Conservation (phyloP, 2,113 vertebrate species). For the Pycnonotus jocosus region DNA sequence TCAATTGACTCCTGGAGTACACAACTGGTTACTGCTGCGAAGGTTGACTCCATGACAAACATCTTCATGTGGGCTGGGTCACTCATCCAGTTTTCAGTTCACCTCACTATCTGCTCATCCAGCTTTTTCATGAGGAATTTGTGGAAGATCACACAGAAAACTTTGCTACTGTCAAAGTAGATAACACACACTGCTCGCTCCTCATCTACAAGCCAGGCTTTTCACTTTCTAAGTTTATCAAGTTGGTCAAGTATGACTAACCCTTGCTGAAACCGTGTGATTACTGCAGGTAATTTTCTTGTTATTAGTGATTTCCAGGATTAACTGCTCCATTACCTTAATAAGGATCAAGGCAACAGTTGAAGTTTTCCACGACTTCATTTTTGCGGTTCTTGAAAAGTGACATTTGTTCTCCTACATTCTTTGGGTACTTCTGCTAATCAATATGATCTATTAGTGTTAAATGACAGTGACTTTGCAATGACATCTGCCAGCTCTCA, state of each 20-base stretch:
- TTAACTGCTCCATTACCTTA: not conserved
- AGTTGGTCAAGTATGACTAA: not conserved
- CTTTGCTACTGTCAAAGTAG: not conserved
- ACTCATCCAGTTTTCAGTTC: not conserved
- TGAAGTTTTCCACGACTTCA: not conserved
- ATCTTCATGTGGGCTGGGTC: not conserved
- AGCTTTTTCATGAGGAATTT: not conserved
- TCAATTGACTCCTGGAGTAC: not conserved
- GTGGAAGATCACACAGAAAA: accelerated
- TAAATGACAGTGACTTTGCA: not conserved
- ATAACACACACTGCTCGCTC: not conserved
- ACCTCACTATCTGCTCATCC: not conserved
- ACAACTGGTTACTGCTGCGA: not conserved
- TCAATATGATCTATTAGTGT: not conserved
- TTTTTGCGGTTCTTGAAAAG: not conserved
- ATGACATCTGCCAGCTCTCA: not conserved
- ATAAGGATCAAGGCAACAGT: not conserved
- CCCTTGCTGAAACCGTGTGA: not conserved
- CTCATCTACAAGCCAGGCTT: not conserved
- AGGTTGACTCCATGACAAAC: not conserved
- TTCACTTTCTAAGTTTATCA: not conserved
- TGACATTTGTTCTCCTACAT: not conserved
- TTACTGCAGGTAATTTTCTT: not conserved
- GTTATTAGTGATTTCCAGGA: not conserved
- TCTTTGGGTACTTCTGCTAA: not conserved